phyloP scores from a whole-genome alignment of 2,797 vertebrate genomes.

The Xenentodon cancila region DNA sequence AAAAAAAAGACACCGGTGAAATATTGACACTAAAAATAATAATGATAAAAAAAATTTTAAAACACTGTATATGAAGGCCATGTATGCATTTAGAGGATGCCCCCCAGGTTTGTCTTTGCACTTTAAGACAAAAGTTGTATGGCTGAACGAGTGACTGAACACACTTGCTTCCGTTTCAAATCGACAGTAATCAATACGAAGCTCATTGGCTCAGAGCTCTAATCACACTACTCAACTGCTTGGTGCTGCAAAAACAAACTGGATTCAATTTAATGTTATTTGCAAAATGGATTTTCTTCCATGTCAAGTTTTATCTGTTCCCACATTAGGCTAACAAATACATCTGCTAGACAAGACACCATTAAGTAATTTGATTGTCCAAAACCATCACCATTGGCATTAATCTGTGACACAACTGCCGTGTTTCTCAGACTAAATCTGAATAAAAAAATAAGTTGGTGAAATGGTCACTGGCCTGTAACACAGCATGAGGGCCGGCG shows the following conservation, averaged over 20 bases:
- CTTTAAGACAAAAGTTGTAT: too few relatives aligned
- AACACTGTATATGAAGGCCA: not conserved
- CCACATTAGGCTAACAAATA: not conserved
- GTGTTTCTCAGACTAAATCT: too few relatives aligned
- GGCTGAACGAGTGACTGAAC: too few relatives aligned
- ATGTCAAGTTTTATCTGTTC: not conserved
- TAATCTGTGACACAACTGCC: too few relatives aligned
- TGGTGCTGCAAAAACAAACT: not conserved
- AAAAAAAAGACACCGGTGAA: conserved; percentile 28
- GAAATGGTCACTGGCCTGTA: too few relatives aligned
- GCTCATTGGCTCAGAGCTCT: conserved; percentile 10
- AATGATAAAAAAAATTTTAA: conserved; percentile 7
- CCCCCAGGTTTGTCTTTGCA: not conserved
- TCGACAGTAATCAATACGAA: conserved; percentile 18
- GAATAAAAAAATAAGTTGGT: too few relatives aligned
- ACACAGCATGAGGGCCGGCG: too few relatives aligned
- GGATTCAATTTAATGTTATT: not conserved
- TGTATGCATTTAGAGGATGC: not conserved
- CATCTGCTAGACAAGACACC: too few relatives aligned
- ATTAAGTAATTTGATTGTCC: too few relatives aligned
- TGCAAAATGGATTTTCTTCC: not conserved
- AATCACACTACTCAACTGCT: conserved; percentile 3
- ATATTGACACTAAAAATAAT: conserved; percentile 6
- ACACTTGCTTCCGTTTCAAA: conserved; percentile 1
- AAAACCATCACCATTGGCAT: too few relatives aligned